Evolutionary conservation across 2,797 vertebrate species (phyloP), one percentile per base, ranked within the genome.

Genomic region (Coregonus ussuriensis): DNA sequence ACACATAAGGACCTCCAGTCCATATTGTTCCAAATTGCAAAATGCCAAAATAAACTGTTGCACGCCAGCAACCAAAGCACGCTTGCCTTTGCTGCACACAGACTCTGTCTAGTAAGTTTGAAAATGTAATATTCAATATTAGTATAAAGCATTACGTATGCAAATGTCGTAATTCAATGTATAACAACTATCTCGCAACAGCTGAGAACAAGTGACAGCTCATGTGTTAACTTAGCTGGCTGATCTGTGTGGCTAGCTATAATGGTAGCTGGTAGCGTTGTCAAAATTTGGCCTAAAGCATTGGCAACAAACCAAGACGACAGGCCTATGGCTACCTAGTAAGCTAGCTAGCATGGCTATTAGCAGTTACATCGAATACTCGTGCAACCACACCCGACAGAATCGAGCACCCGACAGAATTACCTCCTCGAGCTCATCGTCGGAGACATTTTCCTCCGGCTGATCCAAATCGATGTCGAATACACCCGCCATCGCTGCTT

Each of bases 391-490:
- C 63, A 79, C 35, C 71, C 25, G 73, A 74, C 67, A 14, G 77
- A 29, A 25, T 16, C 56, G 11, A 0, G 25, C 47, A 53, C 25
- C 25, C 25, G 25, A 25, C 25, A 25, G 25, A 85, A 74, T 94
- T 95, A 97, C 97, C 95, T 98, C 97, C 88, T 99, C 97, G 76
- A 93, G 92, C 88, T 99, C 97, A 77, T 98, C 97, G 86, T 97
- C 97, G 81, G 97, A 97, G 79, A 95, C 94, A 80, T 93, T 96
- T 79, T 98, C 97, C 87, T 98, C 97, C 74, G 97, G 97, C 94
- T 97, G 97, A 91, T 99, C 97, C 93, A 98, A 85, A 86, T 98
- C 97, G 88, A 99, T 98, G 93, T 99, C 97, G 93, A 99, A 99
- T 89, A 99, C 96, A 85, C 97, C 97, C 81, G 97, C 97, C 97